phyloP scores from a whole-genome alignment of 1,140 invertebrate genomes.

The Helicoverpa armigera region DNA sequence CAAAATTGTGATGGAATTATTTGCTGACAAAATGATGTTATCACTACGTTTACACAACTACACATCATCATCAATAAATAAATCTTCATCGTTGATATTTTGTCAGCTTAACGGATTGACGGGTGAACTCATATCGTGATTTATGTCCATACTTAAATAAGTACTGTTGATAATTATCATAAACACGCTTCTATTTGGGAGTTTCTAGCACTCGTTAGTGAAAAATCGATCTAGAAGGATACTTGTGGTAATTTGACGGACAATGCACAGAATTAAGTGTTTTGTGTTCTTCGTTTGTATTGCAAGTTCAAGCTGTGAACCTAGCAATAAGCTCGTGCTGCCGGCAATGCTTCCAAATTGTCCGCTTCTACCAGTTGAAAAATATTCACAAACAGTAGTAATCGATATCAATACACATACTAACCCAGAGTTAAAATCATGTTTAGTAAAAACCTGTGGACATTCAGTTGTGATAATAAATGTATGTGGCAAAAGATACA shows the following conservation, averaged over 20 bases:
- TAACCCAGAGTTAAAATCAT: slow-evolving; percentile 24
- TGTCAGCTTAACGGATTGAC: neutral
- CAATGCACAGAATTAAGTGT: neutral
- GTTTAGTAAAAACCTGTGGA: slow-evolving; percentile 24
- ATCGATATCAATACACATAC: slow-evolving; percentile 10
- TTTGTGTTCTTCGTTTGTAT: neutral
- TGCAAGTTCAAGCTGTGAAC: neutral
- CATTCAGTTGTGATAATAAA: slow-evolving; percentile 35
- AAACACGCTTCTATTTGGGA: neutral
- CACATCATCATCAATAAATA: neutral
- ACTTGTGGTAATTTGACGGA: neutral
- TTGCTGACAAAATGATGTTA: neutral
- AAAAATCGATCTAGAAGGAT: neutral
- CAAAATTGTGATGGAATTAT: neutral
- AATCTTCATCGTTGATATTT: neutral
- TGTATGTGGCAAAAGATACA: neutral
- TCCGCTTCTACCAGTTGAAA: neutral
- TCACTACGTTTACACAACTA: too few species aligned
- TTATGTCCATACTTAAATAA: neutral
- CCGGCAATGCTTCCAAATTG: neutral
- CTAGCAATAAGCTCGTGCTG: neutral
- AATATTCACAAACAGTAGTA: slow-evolving; percentile 29
- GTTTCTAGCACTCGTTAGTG: neutral
- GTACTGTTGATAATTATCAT: neutral
- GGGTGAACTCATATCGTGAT: neutral